Percentiles rank a stretch among this genome's conserved stretches.
phyloP scores from a whole-genome alignment of 2,797 vertebrate genomes.

The Poeciliopsis turneri region DNA sequence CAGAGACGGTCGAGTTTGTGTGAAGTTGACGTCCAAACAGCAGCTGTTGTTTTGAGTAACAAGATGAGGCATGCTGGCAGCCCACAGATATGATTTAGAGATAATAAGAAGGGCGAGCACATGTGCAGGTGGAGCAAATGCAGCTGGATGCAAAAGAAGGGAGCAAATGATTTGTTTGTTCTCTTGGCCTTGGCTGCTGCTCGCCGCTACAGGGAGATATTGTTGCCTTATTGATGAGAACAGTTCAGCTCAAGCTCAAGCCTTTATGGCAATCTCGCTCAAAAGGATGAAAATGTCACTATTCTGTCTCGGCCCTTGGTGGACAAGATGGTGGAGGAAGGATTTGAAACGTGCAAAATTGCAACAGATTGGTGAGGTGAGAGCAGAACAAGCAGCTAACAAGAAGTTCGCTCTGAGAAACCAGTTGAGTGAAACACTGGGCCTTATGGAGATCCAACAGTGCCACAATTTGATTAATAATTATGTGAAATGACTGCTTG shows the following conservation, averaged over 20 bases:
- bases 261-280: background rate
- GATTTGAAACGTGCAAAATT: background rate
- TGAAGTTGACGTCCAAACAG: slow-evolving; percentile 27
- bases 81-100: slow-evolving; percentile 25
- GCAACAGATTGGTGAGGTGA: background rate
- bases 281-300: background rate
- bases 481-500: background rate
- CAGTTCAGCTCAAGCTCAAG: background rate
- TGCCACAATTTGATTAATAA: background rate
- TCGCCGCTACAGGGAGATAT: background rate
- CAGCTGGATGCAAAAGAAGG: slow-evolving; percentile 46
- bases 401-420: background rate
- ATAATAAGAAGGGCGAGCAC: slow-evolving; percentile 19
- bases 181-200: background rate
- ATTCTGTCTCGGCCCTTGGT: background rate
- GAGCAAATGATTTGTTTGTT: slow-evolving; percentile 1
- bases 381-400: background rate
- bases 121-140: slow-evolving; percentile 5
- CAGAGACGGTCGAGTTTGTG: slow-evolving; percentile 6
- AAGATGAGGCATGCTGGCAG: slow-evolving; percentile 37
- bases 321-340: background rate
- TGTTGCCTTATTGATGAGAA: background rate
- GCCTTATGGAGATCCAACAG: background rate
- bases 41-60: slow-evolving; percentile 60
- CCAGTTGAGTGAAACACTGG: background rate